Percentiles rank a stretch among this genome's conserved stretches.
These are phyloP conservation scores for Actinostola sp. DNA, from an alignment of 92 coral and sea anemone genomes.

Conservation along the genomic window DNA sequence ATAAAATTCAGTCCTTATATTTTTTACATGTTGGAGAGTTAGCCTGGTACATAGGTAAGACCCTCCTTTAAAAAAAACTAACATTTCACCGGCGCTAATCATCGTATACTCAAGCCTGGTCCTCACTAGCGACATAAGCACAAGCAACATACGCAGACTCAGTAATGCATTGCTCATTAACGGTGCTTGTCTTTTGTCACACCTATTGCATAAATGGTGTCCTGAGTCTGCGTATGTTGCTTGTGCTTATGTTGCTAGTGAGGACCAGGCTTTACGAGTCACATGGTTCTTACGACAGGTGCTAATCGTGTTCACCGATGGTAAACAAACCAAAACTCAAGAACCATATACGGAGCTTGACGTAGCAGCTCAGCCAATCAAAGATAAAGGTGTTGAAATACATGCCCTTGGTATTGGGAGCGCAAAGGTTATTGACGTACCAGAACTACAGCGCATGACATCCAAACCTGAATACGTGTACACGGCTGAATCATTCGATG, in stretches of 20 bases:
- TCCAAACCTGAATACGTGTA: conserved; percentile 21
- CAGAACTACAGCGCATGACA: conserved; percentile 15
- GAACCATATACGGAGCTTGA: conserved; percentile 14
- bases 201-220: background rate
- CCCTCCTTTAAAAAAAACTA: no score
- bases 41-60: no score
- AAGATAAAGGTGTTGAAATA: conserved; percentile 25
- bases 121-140: no score
- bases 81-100: no score
- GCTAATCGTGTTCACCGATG: conserved; percentile 50
- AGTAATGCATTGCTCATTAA: no score
- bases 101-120: no score
- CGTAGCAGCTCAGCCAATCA: conserved; percentile 18
- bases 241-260: no score
- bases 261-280: background rate
- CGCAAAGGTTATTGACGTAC: conserved; percentile 1
- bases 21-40: no score
- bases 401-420: conserved; percentile 21
- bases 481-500: conserved; percentile 28
- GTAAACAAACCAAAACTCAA: conserved; percentile 30
- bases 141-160: no score
- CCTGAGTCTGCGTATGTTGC: background rate
- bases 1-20: no score
- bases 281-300: conserved; percentile 1
- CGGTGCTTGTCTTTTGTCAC: no score